Base-by-base conservation (phyloP, 1,140 invertebrate genomes). In the Magallana gigas region DNA sequence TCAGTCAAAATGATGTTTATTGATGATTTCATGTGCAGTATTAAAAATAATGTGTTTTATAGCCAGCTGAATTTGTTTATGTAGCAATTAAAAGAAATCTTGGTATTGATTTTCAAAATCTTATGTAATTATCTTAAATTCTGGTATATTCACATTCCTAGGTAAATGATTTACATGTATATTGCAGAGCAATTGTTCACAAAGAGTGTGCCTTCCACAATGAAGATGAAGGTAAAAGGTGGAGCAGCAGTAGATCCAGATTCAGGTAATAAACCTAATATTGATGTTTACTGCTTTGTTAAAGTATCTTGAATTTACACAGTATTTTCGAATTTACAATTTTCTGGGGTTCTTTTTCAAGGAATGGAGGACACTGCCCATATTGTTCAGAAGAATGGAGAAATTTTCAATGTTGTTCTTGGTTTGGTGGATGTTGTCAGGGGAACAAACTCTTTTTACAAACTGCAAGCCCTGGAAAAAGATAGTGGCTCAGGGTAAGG, bases 401-500 rank as follows among this genome's bases (percentile, higher is more conserved):
- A 94, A n/a, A 91, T 97, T 90, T 99, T 97, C 93, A 97, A 96
- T 59, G 96, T 96, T 82, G 97, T 98, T 0, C 96, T 99, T 7
- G 97, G 97, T 29, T 94, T 97, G 89, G 98, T 98, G 1, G 98
- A 99, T 94, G 96, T 99, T 60, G 96, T 97, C 87, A 96, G 95
- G 11, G 97, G 97, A 83, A 98, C 97, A 92, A 99, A 99, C 94
- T 98, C 98, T 7, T 99, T 96, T 94, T 99, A 99, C 94, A 99
- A 99, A 94, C 89, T 99, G 57, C 99, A 99, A 95, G 94, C 99
- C 59, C 94, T 99, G 14, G 96, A 98, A 94, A 93, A 96, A 16
- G 98, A 99, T 93, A 93, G 91, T 11, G 94, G 94, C 62, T 95
- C 96, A 9, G 96, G 95, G 95, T 97, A 95, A 91, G 89, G 84